These are phyloP conservation scores for Hypotaenidia okinawae DNA, from an alignment of 2,797 vertebrate species.

Conservation along the genomic window DNA sequence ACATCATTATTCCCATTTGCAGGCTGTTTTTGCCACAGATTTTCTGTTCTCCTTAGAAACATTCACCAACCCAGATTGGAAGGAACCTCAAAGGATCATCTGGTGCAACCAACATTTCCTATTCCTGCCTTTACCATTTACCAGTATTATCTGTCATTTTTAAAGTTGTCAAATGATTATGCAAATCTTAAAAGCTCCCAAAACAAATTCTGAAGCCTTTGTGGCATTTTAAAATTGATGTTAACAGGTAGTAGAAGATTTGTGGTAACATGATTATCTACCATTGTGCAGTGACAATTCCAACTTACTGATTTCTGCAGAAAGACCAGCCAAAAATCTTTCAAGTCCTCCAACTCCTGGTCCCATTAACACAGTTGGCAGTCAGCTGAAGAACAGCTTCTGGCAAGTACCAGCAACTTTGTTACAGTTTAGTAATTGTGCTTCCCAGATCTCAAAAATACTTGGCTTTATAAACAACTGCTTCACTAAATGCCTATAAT, in stretches of 20 bases:
- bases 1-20: not conserved
- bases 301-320: not conserved
- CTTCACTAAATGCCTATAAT: not conserved
- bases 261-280: not conserved
- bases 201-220: not conserved
- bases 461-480: not conserved
- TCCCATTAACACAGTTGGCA: conserved; percentile 3
- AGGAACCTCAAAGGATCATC: not conserved
- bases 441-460: not conserved
- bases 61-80: not conserved
- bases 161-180: not conserved
- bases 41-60: not conserved
- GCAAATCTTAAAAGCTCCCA: not conserved
- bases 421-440: not conserved
- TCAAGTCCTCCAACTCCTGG: not conserved
- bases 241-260: not conserved
- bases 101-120: not conserved
- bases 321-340: not conserved
- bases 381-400: not conserved
- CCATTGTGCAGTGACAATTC: not conserved
- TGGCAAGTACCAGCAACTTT: not conserved
- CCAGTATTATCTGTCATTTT: not conserved
- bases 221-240: not conserved
- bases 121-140: not conserved
- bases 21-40: not conserved